These are phyloP conservation scores for Etheostoma perlongum DNA, from an alignment of 2,797 vertebrate species.

Conservation along the genomic window DNA sequence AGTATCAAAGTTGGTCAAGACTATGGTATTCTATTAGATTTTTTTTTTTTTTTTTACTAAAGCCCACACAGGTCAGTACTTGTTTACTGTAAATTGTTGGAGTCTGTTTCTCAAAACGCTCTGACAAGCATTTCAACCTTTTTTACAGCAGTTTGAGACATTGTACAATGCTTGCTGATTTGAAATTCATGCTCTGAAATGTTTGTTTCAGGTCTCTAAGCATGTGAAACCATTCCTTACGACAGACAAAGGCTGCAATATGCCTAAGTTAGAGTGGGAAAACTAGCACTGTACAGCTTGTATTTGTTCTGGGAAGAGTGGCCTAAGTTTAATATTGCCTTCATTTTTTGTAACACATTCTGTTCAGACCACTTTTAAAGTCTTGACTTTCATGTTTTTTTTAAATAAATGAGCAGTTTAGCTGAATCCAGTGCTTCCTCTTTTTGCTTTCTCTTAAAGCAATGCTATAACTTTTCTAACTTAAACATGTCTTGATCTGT, in stretches of 20 bases:
- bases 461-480: no score
- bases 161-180: neutral
- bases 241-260: constrained; percentile 7
- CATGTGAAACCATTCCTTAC: neutral
- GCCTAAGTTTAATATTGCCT: constrained; percentile 37
- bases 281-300: constrained; percentile 20
- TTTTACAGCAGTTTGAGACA: constrained; percentile 10
- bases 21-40: neutral
- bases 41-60: neutral
- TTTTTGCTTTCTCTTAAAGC: neutral
- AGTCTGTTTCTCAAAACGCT: constrained; percentile 10
- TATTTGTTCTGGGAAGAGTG: constrained; percentile 49
- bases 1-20: constrained; percentile 6
- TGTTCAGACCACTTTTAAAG: constrained; percentile 30
- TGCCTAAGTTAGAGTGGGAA: constrained; percentile 22
- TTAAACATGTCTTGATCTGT: no score
- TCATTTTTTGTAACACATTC: constrained; percentile 36
- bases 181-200: constrained; percentile 12
- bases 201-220: constrained; percentile 3
- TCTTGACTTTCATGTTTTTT: constrained; percentile 51
- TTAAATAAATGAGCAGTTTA: constrained; percentile 64
- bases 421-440: neutral
- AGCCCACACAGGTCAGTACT: constrained; percentile 9
- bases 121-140: constrained; percentile 9
- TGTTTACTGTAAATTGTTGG: constrained; percentile 1